Base-by-base conservation (phyloP, 2,888 invertebrate genomes). In the Coleophora deauratella region DNA sequence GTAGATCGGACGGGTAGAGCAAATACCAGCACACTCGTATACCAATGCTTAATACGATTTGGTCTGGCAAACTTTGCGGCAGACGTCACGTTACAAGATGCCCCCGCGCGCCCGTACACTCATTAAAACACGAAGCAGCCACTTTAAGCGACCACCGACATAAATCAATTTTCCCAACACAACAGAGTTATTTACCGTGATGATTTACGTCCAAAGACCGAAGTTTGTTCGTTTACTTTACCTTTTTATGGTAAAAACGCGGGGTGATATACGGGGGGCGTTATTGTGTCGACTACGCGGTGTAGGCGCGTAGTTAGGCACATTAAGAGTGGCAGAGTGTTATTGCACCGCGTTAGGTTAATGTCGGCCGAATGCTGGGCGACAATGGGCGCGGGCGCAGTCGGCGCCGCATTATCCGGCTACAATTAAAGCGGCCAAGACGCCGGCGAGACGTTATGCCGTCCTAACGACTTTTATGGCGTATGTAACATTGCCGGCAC, bases 381-480 rank as follows among this genome's bases (percentile, higher is more conserved):
- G 51, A 49, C 52, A 49, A 49, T 52, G 45, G 45, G 46, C 44
- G 41, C 43, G 62, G 66, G 67, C 66, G 66, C 71, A 72, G 63
- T 69, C 71, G 71, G 72, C 72, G 69, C 64, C 72, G 62, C 71
- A 73, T 76, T 76, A 77, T 77, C 82, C 80, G 72, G 72, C 72
- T 78, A 80, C 82, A 85, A 84, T 85, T 85, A 84, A 79, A 80
- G 71, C 78, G 69, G 71, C 70, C 78, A 80, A 81, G 82, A 81
- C 75, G 81, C 66, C 71, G 84, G 72, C 81, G 80, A 81, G 82
- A 82, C 84, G 80, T 80, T 75, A 81, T 73, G 81, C 76, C 72
- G 77, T 74, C 81, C 78, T 84, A 84, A 84, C 85, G 84, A 77
- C 84, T 82, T 85, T 85, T 84, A 84, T 82, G 72, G 84, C 80